Base-by-base conservation (phyloP, 53 echinoderm and acorn worm genomes). In the Zoroaster sp. region DNA sequence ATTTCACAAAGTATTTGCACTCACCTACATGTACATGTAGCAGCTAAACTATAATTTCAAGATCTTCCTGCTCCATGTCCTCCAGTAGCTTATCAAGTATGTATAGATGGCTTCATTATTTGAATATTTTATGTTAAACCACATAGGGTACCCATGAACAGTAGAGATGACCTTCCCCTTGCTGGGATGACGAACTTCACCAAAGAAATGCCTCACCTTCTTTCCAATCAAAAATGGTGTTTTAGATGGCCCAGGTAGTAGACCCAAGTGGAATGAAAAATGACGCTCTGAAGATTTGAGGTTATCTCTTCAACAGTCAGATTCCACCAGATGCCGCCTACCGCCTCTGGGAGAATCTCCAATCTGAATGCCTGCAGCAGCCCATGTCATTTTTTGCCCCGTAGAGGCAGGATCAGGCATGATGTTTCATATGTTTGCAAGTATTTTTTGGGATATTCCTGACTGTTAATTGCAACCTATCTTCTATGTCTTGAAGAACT, bases 141-240 rank as follows among this genome's bases (percentile, higher is more conserved):
- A 89, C 5, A 77, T 32, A 41, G 89, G 78, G 38, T 89, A 89
- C 4, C 89, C 78, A 32, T 78, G 89, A 9, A 89, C 79, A 4
- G 89, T 79, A 67, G 89, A 78, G 21, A 79, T 89, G 4, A 89
- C 89, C 55, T 89, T 89, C 28, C 89, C 89, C 69, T 78, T 79
- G 23, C 77, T 77, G 4, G 89, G 68, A 49, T 89, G 41, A 65
- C 80, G 67, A 47, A 31, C 40, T 35, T 35, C 74, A 36, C 74
- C 74, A 66, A 72, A 72, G 46, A 77, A 88, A 44, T 88, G 77
- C 28, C 47, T 68, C 23, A 77, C 89, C 21, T 49, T 78, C 79
- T 89, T 89, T 49, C 89, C 70, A 14, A 67, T 40, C 77, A 78
- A 78, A 69, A 89, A 89, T 20, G 37, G 46, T 36, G 35, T 74